These are phyloP conservation scores for Cliona cf. orientalis DNA, from an alignment of 37 sponge, comb jelly and placozoan genomes.

Conservation along the genomic window DNA sequence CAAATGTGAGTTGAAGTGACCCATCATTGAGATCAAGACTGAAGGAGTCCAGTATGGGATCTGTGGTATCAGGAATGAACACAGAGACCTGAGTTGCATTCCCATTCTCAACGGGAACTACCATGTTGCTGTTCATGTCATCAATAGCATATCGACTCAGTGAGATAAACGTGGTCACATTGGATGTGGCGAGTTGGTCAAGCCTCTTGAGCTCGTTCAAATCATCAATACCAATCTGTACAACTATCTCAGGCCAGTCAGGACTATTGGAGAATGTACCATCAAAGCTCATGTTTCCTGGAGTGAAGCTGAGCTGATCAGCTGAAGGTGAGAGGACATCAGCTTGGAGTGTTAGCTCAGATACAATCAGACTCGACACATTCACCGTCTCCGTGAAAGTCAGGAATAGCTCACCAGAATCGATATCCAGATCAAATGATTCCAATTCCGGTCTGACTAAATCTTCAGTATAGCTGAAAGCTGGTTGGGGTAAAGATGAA, in stretches of 20 bases:
- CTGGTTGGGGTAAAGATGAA: slow-evolving; percentile 30
- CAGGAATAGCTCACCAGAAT: slow-evolving; percentile 61
- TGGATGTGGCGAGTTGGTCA: slow-evolving; percentile 64
- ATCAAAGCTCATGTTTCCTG: slow-evolving; percentile 29
- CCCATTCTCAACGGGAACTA: slow-evolving; percentile 65
- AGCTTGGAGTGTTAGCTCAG: too few relatives aligned
- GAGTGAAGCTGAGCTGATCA: slow-evolving; percentile 60
- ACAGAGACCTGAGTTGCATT: slow-evolving; percentile 64
- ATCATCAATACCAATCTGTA: slow-evolving; percentile 71
- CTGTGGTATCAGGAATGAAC: slow-evolving; percentile 71
- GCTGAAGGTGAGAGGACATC: slow-evolving; percentile 8
- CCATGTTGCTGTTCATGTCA: slow-evolving; percentile 74
- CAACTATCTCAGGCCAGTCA: slow-evolving; percentile 75
- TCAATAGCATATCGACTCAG: slow-evolving; percentile 55
- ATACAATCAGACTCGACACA: slow-evolving; percentile 71
- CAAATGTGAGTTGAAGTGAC: slow-evolving; percentile 65
- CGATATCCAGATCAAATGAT: slow-evolving; percentile 81
- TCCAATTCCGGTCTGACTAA: slow-evolving; percentile 62
- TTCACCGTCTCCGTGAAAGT: slow-evolving; percentile 85
- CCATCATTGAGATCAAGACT: slow-evolving; percentile 69
- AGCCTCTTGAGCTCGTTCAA: slow-evolving; percentile 83
- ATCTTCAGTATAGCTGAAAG: slow-evolving; percentile 50
- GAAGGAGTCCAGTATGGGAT: slow-evolving; percentile 64
- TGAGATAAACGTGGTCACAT: slow-evolving; percentile 68
- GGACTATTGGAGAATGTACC: slow-evolving; percentile 46